Evolutionary conservation across 2,113 vertebrate genomes (phyloP).

Genomic region (Anthoscopus minutus): DNA sequence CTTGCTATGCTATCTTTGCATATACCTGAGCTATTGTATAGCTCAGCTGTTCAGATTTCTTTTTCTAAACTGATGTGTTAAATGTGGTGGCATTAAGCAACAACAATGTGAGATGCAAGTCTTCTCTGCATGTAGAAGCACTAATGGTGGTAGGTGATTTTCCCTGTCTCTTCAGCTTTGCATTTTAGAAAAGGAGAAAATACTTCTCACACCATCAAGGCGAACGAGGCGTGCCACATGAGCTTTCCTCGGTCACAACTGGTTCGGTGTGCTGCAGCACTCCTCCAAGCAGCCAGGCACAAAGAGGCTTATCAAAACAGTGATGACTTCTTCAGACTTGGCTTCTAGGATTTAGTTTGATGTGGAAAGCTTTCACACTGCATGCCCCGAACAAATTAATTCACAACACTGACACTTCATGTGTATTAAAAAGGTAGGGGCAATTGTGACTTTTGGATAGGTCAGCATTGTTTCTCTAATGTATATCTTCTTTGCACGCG

Average conservation of each 20-base stretch:
- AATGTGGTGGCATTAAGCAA: not conserved
- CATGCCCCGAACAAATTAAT: not conserved
- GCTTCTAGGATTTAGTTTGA: slow-evolving; percentile 7
- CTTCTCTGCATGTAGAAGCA: not conserved
- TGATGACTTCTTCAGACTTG: not conserved
- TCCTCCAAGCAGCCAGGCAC: not conserved
- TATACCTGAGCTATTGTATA: not conserved
- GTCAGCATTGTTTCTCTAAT: not conserved
- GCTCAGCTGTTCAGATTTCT: not conserved
- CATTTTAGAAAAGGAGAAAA: slow-evolving; percentile 15
- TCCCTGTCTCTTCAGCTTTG: not conserved
- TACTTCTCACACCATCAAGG: not conserved
- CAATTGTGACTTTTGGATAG: not conserved
- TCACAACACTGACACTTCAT: not conserved
- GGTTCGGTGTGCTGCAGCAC: not conserved
- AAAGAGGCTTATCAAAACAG: not conserved
- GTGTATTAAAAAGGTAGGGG: not conserved
- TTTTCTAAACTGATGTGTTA: not conserved
- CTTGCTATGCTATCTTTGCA: not conserved
- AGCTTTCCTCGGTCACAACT: not conserved
- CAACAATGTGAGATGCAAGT: not conserved
- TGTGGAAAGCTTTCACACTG: not conserved
- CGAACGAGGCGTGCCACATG: not conserved
- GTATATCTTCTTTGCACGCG: not conserved
- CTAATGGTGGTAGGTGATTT: not conserved